Conservation (phyloP, 2,113 vertebrate genomes). For the Thalassoma bifasciatum region DNA sequence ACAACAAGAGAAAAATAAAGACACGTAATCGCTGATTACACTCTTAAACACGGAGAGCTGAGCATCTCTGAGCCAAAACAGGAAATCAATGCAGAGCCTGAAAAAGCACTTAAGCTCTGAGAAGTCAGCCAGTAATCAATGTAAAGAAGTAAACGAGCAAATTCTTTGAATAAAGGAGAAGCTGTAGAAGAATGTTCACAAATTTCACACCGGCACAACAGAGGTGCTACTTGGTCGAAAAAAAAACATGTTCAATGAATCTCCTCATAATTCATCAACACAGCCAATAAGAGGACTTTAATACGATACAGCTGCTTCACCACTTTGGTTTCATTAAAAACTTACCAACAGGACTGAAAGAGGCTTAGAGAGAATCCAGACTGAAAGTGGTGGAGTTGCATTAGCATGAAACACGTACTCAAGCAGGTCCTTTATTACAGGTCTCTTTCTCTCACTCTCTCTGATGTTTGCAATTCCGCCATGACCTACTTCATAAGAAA, state of each 20-base stretch:
- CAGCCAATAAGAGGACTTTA: too few relatives aligned
- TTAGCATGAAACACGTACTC: too few relatives aligned
- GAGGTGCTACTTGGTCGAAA: background rate
- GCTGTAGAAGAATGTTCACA: background rate
- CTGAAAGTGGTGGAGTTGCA: too few relatives aligned
- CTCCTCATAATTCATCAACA: too few relatives aligned
- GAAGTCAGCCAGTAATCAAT: slow-evolving; percentile 37
- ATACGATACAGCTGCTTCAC: too few relatives aligned
- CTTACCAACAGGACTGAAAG: too few relatives aligned
- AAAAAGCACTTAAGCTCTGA: slow-evolving; percentile 29
- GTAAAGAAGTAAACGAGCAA: slow-evolving; percentile 13
- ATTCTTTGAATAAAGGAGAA: slow-evolving; percentile 5
- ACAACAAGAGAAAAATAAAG: slow-evolving; percentile 64
- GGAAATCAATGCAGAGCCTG: slow-evolving; percentile 17
- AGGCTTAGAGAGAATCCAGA: too few relatives aligned
- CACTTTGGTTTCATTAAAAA: background rate
- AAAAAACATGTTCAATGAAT: background rate
- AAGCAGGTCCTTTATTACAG: too few relatives aligned
- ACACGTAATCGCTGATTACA: slow-evolving; percentile 54
- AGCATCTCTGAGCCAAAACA: slow-evolving; percentile 20
- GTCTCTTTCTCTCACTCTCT: too few relatives aligned
- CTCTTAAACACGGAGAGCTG: slow-evolving; percentile 25
- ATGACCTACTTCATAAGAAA: too few relatives aligned
- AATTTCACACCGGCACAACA: background rate
- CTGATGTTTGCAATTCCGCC: too few relatives aligned